Percentiles rank a stretch among this genome's conserved stretches.
Conservation (phyloP, 2,888 invertebrate genomes). For the Glaucopsyche alexis region DNA sequence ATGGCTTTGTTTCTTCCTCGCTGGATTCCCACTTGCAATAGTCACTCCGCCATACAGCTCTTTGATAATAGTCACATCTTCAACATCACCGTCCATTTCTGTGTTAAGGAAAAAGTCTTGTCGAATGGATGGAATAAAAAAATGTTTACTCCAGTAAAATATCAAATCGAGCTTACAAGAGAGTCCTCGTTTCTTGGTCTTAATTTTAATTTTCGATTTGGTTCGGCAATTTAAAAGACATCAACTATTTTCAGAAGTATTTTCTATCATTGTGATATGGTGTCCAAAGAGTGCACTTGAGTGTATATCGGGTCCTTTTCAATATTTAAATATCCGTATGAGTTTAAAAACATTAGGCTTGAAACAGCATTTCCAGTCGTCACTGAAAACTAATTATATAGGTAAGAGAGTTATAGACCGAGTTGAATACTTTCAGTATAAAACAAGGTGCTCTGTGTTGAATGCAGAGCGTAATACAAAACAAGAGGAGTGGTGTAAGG, state of each 20-base stretch:
- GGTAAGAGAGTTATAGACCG: too few species aligned
- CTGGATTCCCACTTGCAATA: not conserved
- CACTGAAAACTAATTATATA: not conserved
- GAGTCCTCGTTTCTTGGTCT: too few species aligned
- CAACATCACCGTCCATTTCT: not conserved
- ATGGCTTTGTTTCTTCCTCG: not conserved
- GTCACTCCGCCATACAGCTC: not conserved
- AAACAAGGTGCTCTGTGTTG: too few species aligned
- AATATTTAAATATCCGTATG: not conserved
- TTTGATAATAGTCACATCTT: not conserved
- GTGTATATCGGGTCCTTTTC: not conserved
- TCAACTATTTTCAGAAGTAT: not conserved
- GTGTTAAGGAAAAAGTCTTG: not conserved
- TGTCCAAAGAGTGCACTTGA: not conserved
- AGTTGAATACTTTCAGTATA: too few species aligned
- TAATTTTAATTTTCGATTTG: not conserved
- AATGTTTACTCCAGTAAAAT: not conserved
- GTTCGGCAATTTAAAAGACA: not conserved
- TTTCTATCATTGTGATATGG: not conserved
- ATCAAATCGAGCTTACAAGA: not conserved
- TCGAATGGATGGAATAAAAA: not conserved
- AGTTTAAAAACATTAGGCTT: not conserved
- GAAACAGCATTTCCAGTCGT: slow-evolving; percentile 14
- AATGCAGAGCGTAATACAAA: too few species aligned
- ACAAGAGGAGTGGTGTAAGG: too few species aligned